A percentile compares a stretch with the other conserved stretches of the same genome.
Evolutionary conservation across 2,888 invertebrate species (phyloP).

Genomic region (Orthosia gothica): DNA sequence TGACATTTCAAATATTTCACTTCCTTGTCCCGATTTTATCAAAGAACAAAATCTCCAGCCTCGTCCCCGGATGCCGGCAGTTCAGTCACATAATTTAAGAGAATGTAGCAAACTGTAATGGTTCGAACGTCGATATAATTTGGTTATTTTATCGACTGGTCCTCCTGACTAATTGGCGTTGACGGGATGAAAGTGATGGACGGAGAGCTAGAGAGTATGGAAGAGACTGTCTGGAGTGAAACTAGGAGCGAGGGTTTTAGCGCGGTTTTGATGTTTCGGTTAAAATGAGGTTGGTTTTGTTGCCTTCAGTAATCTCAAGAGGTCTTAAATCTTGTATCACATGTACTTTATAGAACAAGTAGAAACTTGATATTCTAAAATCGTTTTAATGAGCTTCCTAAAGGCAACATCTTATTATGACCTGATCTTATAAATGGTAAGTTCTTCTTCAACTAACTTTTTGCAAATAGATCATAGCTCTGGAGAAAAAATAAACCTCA

Average conservation of each 20-base stretch:
- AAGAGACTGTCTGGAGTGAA: slow-evolving; percentile 26
- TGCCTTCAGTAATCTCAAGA: too few relatives aligned
- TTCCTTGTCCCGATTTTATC: not conserved
- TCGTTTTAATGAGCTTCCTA: too few relatives aligned
- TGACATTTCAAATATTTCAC: not conserved
- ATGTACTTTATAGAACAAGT: too few relatives aligned
- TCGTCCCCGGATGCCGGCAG: not conserved
- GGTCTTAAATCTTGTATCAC: too few relatives aligned
- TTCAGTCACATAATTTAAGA: slow-evolving; percentile 35
- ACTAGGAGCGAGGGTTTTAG: not conserved
- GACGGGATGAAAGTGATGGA: slow-evolving; percentile 74
- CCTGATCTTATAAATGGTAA: too few relatives aligned
- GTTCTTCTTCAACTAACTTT: too few relatives aligned
- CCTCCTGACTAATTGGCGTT: slow-evolving; percentile 79
- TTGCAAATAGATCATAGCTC: too few relatives aligned
- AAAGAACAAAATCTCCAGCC: not conserved
- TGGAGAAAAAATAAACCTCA: too few relatives aligned
- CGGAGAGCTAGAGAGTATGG: slow-evolving; percentile 50
- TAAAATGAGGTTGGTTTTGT: too few relatives aligned
- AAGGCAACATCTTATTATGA: too few relatives aligned
- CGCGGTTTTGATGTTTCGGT: not conserved
- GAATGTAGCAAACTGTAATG: slow-evolving; percentile 57
- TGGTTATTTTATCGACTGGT: slow-evolving; percentile 81
- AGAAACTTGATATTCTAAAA: too few relatives aligned
- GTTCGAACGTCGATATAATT: slow-evolving; percentile 77